These are phyloP conservation scores for Condylura cristata DNA, from an alignment of 2,113 vertebrate genomes.

Conservation along the genomic window DNA sequence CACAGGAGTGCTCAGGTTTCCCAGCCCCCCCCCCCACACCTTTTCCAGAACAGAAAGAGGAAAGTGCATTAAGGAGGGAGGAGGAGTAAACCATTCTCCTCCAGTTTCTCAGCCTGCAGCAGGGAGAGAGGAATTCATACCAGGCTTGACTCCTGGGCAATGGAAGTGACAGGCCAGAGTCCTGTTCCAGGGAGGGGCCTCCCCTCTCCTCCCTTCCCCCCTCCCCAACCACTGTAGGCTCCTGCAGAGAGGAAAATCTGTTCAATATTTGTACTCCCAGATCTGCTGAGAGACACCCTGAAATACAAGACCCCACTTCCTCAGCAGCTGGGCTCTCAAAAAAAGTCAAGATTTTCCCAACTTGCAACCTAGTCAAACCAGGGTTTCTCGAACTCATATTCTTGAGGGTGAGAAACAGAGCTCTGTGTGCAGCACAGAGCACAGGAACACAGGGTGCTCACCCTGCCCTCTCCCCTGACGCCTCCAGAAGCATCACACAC, in stretches of 20 bases:
- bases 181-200: too few species aligned
- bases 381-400: background rate
- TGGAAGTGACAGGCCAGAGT: fast-evolving
- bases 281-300: background rate
- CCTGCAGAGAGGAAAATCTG: background rate
- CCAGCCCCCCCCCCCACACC: background rate
- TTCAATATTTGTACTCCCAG: background rate
- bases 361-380: too few species aligned
- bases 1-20: background rate
- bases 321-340: background rate
- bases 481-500: background rate
- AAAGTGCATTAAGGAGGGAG: background rate
- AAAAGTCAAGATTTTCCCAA: background rate
- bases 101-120: background rate
- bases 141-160: background rate
- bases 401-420: background rate
- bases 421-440: too few species aligned
- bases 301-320: background rate
- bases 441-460: too few species aligned
- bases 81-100: background rate
- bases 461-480: too few species aligned
- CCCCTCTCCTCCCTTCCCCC: too few species aligned
- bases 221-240: too few species aligned
- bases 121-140: background rate
- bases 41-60: background rate